A percentile compares a stretch with the other conserved stretches of the same genome.
phyloP scores from a whole-genome alignment of 2,888 invertebrate genomes.

The Drosophila borealis region DNA sequence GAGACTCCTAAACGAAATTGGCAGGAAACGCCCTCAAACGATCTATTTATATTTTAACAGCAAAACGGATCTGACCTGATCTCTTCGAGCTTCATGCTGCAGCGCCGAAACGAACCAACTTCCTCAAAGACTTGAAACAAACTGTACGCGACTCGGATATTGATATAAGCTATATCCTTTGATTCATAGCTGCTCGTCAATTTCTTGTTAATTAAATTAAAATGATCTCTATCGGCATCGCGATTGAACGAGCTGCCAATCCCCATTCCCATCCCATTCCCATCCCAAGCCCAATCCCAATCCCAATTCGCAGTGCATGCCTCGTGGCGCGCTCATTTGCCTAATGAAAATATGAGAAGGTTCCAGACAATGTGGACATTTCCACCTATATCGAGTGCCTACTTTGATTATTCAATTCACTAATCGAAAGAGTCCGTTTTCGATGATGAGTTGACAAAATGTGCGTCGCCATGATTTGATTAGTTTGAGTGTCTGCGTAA shows the following conservation, averaged over 20 bases:
- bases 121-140: conserved; percentile 4
- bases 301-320: conserved; percentile 23
- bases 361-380: not conserved
- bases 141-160: conserved; percentile 17
- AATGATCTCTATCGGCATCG: conserved; percentile 37
- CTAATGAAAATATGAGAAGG: conserved; percentile 47
- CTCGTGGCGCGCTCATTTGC: conserved; percentile 30
- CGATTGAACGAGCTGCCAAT: conserved; percentile 7
- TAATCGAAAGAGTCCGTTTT: not conserved
- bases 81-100: conserved; percentile 39
- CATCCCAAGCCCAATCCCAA: conserved; percentile 8
- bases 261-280: not conserved
- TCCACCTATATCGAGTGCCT: conserved; percentile 1
- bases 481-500: conserved; percentile 49
- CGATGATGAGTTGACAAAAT: conserved; percentile 54
- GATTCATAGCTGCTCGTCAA: not conserved
- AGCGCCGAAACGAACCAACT: conserved; percentile 7
- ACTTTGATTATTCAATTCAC: conserved; percentile 38
- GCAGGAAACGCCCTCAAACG: conserved; percentile 25
- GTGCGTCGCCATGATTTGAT: conserved; percentile 36
- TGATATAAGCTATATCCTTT: not conserved
- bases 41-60: not conserved
- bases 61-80: conserved; percentile 25
- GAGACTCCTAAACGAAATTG: conserved; percentile 40
- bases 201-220: conserved; percentile 52